Conservation (phyloP, 1,140 invertebrate genomes). For the Procambarus virginalis region DNA sequence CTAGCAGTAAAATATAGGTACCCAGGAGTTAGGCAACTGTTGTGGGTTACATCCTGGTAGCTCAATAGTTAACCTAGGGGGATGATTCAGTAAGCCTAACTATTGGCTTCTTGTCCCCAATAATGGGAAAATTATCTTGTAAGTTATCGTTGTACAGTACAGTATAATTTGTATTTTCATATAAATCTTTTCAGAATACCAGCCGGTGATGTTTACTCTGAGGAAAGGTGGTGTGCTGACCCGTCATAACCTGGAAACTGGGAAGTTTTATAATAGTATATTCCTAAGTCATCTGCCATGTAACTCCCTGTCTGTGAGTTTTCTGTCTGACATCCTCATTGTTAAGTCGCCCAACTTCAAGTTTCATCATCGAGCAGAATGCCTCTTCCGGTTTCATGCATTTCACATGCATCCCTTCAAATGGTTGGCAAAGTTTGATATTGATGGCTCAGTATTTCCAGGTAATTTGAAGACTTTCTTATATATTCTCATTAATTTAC, state of each 20-base stretch:
- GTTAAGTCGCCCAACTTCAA: conserved; percentile 32
- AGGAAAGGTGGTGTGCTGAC: conserved; percentile 42
- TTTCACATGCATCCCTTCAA: conserved; percentile 38
- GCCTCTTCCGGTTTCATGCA: conserved; percentile 35
- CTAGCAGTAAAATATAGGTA: no score
- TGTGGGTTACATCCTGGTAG: no score
- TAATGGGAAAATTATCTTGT: no score
- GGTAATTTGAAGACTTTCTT: conserved; percentile 17
- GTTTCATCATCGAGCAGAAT: not conserved
- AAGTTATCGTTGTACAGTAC: no score
- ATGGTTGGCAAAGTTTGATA: conserved; percentile 14
- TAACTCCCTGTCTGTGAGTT: conserved; percentile 4
- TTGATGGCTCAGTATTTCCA: conserved; percentile 41
- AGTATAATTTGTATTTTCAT: no score
- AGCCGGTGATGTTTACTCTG: conserved; percentile 41
- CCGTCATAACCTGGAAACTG: conserved; percentile 44
- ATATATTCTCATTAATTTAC: not conserved
- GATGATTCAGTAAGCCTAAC: no score
- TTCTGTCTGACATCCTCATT: conserved; percentile 35
- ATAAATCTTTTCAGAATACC: conserved; percentile 43
- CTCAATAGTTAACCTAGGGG: no score
- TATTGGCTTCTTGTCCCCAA: no score
- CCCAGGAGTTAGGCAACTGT: no score
- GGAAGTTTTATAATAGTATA: conserved; percentile 15
- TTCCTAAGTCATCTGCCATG: conserved; percentile 7